Percentiles rank a stretch among this genome's conserved stretches.
Conservation (phyloP, 2,888 invertebrate genomes). For the Macropis europaea region DNA sequence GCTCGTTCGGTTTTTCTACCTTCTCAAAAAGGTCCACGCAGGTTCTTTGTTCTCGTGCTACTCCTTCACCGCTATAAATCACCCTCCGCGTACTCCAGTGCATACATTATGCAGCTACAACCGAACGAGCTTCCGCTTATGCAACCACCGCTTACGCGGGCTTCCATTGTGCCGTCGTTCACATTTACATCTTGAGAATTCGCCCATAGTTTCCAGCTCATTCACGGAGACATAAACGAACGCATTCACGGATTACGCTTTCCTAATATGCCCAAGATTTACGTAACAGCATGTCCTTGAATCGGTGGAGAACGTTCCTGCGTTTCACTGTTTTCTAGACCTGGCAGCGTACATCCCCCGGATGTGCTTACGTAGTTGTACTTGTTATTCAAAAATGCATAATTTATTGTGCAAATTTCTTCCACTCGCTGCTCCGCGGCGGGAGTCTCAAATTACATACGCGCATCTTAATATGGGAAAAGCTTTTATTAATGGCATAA, state of each 20-base stretch:
- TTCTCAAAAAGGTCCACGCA: constrained; percentile 23
- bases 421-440: too few relatives aligned
- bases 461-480: too few relatives aligned
- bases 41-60: constrained; percentile 46
- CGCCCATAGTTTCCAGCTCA: constrained; percentile 47
- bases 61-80: constrained; percentile 55
- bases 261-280: constrained; percentile 52
- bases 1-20: constrained; percentile 38
- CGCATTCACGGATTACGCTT: constrained; percentile 50
- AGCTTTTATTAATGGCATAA: too few relatives aligned
- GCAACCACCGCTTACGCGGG: constrained; percentile 60
- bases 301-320: not conserved
- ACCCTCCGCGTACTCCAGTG: constrained; percentile 42
- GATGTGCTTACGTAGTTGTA: too few relatives aligned
- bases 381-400: too few relatives aligned
- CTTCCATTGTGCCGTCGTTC: constrained; percentile 57
- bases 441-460: too few relatives aligned
- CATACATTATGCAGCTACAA: constrained; percentile 50
- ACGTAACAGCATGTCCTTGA: constrained; percentile 28
- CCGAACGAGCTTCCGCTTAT: constrained; percentile 65
- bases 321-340: too few relatives aligned
- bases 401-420: too few relatives aligned
- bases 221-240: constrained; percentile 51
- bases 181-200: constrained; percentile 59
- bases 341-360: too few relatives aligned